Base-by-base conservation (phyloP, 2,797 vertebrate species). In the Sparus aurata region DNA sequence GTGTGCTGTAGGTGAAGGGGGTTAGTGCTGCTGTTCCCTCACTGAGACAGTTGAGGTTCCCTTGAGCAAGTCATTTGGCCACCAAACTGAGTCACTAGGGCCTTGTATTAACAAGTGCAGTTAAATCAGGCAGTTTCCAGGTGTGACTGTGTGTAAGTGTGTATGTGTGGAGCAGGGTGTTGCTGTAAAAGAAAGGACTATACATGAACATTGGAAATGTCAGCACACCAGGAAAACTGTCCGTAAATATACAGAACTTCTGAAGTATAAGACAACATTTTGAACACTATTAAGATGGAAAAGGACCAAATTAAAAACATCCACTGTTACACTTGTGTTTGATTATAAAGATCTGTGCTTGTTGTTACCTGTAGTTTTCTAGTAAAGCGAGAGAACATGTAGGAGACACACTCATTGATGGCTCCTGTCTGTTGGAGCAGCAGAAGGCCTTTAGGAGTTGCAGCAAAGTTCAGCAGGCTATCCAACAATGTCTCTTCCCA, bases 401-500 rank as follows among this genome's bases (percentile, higher is more conserved):
- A 97, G 73, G 92, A 94, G 77, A 99, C 94, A 64, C 96, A 97
- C 70, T 98, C 96, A 12, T 93, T 94, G 61, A 98, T 92, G 74
- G 96, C 94, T 63, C 97, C 97, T 1, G 97, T 98, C 91, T 95
- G 96, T 67, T 98, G 97, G 57, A 99, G 97, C 75, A 99, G 95
- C 49, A 98, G 87, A 18, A 98, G 92, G 73, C 98, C 98, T 94
- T 95, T 98, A 20, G 98, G 98, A 4, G 98, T 98, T 1, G 94
- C 94, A 55, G 97, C 96, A 90, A 99, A 99, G 92, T 96, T 96
- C 75, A 99, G 88, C 91, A 99, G 93, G 80, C 97, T 96, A 90
- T 99, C 97, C 92, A 99, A 89, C 84, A 99, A 87, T 43, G 96
- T 97, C 66, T 99, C 97, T 93, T 99, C 97, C 96, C 96, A 98